Evolutionary conservation across 2,113 vertebrate genomes (phyloP).

Genomic region (Salvelinus sp.): DNA sequence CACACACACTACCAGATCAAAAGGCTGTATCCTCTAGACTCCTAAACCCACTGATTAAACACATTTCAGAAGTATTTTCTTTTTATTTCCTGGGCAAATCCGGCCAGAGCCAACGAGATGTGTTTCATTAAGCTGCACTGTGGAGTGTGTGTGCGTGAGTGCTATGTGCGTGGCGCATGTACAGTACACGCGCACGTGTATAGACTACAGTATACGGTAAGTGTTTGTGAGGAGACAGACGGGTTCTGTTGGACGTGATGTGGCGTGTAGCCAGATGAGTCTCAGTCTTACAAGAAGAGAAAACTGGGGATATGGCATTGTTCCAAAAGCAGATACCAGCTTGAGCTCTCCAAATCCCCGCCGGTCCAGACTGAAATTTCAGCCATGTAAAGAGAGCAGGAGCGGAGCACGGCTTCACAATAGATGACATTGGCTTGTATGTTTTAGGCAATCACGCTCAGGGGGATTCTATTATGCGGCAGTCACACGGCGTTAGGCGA

Average conservation of each 20-base stretch:
- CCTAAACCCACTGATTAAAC: constrained; percentile 61
- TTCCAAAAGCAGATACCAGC: constrained; percentile 61
- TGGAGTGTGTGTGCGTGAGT: constrained; percentile 2
- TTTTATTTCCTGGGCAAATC: constrained; percentile 48
- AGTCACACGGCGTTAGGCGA: constrained; percentile 81
- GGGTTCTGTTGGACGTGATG: constrained; percentile 37
- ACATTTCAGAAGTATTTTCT: constrained; percentile 61
- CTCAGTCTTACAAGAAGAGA: constrained; percentile 56
- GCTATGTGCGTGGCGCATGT: background rate
- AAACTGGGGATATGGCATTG: constrained; percentile 47
- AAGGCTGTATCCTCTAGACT: constrained; percentile 53
- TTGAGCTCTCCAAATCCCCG: constrained; percentile 71
- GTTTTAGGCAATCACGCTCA: constrained; percentile 67
- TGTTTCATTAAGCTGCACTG: constrained; percentile 52
- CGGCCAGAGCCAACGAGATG: constrained; percentile 25
- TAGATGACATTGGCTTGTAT: constrained; percentile 78
- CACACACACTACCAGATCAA: constrained; percentile 64
- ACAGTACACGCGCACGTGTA: background rate
- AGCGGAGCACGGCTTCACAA: constrained; percentile 70
- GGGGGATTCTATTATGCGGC: constrained; percentile 78
- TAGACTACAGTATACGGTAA: background rate
- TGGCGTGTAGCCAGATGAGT: constrained; percentile 47
- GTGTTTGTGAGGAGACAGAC: constrained; percentile 20
- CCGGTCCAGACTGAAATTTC: constrained; percentile 67
- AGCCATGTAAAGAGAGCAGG: constrained; percentile 67